Conservation (phyloP, 2,888 invertebrate species). For the Plebejus melissa region DNA sequence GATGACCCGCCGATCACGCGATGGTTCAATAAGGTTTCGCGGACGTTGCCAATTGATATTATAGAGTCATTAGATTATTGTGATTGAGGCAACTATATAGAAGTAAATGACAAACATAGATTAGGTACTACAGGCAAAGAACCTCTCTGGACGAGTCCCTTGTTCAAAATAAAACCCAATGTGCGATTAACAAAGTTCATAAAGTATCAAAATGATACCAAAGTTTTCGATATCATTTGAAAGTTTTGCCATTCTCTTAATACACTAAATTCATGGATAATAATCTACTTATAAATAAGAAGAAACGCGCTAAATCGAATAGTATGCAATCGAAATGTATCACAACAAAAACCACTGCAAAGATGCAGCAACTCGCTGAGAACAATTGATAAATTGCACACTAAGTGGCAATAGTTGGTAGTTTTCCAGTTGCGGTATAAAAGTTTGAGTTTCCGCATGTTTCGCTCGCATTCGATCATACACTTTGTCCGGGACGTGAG, state of each 20-base stretch:
- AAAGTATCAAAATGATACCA: too few species aligned
- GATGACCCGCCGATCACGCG: slow-evolving; percentile 5
- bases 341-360: neutral
- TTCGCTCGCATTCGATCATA: slow-evolving; percentile 36
- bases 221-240: too few species aligned
- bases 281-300: too few species aligned
- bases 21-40: neutral
- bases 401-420: slow-evolving; percentile 31
- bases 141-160: too few species aligned
- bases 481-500: slow-evolving; percentile 36
- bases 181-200: too few species aligned
- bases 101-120: too few species aligned
- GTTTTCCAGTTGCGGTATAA: slow-evolving; percentile 34
- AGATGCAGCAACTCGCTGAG: slow-evolving; percentile 12
- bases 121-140: too few species aligned
- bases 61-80: neutral
- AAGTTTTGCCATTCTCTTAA: too few species aligned
- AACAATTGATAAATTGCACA: slow-evolving; percentile 27
- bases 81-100: too few species aligned
- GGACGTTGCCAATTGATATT: neutral
- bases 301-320: neutral
- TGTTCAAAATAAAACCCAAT: too few species aligned
- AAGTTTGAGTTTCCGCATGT: slow-evolving; percentile 33
- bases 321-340: neutral
- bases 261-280: too few species aligned